phyloP scores from a whole-genome alignment of 2,113 vertebrate genomes.

The Cyprinodon variegatus region DNA sequence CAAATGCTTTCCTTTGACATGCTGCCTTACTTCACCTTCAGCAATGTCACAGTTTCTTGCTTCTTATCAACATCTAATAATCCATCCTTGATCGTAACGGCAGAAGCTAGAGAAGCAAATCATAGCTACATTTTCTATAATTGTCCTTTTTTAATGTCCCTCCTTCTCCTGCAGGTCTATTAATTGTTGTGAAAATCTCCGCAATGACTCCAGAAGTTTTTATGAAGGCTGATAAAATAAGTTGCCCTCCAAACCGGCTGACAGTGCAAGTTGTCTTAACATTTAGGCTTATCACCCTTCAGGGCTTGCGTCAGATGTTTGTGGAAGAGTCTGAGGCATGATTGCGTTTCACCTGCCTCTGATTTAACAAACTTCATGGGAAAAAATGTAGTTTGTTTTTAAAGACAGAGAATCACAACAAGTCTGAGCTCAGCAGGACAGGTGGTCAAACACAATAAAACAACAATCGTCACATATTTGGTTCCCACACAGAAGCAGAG shows the following conservation, averaged over 20 bases:
- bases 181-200: not conserved
- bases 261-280: not conserved
- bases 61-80: slow-evolving; percentile 40
- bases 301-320: not conserved
- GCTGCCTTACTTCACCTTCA: slow-evolving; percentile 6
- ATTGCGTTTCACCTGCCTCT: not conserved
- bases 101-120: not conserved
- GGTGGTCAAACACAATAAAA: slow-evolving; percentile 24
- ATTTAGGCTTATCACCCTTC: not conserved
- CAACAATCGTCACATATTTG: not conserved
- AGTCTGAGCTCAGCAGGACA: slow-evolving; percentile 27
- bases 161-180: not conserved
- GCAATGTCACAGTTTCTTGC: not conserved
- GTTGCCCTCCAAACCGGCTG: slow-evolving; percentile 14
- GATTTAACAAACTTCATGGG: not conserved
- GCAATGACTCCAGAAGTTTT: not conserved
- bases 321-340: slow-evolving; percentile 15
- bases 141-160: not conserved
- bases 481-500: not conserved
- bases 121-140: not conserved
- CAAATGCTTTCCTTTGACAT: not conserved
- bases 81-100: slow-evolving; percentile 6
- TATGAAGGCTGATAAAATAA: not conserved
- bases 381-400: not conserved
- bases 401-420: slow-evolving; percentile 55